These are phyloP conservation scores for Leucophenga varia DNA, from an alignment of 1,140 invertebrate genomes.

Conservation along the genomic window DNA sequence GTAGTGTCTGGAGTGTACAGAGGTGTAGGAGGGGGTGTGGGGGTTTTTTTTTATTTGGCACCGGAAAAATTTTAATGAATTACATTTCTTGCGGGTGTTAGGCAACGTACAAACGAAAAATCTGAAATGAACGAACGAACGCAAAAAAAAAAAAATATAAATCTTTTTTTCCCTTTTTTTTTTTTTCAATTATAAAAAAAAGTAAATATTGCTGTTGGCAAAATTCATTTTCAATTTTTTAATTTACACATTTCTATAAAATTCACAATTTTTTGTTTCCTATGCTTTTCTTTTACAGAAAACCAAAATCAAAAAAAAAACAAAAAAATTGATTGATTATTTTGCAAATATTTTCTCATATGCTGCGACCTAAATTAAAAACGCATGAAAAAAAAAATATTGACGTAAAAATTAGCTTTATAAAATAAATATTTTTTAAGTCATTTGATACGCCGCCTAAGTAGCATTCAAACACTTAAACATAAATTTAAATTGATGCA, in stretches of 20 bases:
- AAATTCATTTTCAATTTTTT: constrained; percentile 33
- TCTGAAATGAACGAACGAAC: neutral
- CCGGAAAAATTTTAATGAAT: constrained; percentile 41
- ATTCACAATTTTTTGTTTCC: neutral
- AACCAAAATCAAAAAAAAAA: no score
- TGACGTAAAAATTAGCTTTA: constrained; percentile 7
- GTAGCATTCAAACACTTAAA: no score
- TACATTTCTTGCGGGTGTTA: constrained; percentile 49
- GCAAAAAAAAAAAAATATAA: constrained; percentile 25
- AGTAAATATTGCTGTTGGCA: constrained; percentile 26
- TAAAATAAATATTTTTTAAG: constrained; percentile 46
- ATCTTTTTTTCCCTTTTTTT: no score
- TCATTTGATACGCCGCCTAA: no score
- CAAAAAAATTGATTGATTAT: constrained; percentile 53
- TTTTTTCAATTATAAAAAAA: constrained; percentile 47
- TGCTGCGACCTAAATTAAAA: no score
- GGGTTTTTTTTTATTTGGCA: constrained; percentile 3
- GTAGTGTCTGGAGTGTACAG: no score
- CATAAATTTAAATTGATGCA: no score
- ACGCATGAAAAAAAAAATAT: constrained; percentile 17
- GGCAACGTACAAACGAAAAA: constrained; percentile 13
- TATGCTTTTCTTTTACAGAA: constrained; percentile 13
- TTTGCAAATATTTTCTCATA: constrained; percentile 2
- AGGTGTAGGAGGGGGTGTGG: no score
- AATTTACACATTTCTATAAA: constrained; percentile 7